Evolutionary conservation across 1,140 invertebrate species (phyloP), one percentile per base, ranked within the genome.

Genomic region (Drosophila pseudoananassae): DNA sequence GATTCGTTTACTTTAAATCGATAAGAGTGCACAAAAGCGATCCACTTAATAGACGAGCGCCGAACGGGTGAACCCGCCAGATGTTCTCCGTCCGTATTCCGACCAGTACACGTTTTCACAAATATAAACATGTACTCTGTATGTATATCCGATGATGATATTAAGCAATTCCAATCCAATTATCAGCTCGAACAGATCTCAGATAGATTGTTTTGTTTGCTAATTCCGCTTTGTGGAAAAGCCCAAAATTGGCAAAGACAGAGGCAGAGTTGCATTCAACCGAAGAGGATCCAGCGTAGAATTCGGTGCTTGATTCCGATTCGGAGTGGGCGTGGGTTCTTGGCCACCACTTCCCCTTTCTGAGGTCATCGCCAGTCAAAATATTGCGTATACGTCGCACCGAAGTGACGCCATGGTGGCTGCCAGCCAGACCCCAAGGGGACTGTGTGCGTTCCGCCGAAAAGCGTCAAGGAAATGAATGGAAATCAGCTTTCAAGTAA

Each of bases 371-470:
- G 10, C 6, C 61, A 69, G 64, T 77, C 71, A 59, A 63, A 82
- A 83, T 78, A 78, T 87, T 87, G 83, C 83, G 82, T 87, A 87
- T 87, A 72, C 82, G 82, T 75, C 60, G 46, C 54, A 64, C 68
- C 70, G 54, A 55, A 55, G 58, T 76, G 78, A 73, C 76, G 76
- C 79, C 72, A 69, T 69, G 63, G 54, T 70, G 78, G 73, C 78
- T 85, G 66, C 38, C 75, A 36, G 45, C 6, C 31, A 55, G 45
- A 15, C 38, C 27, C 15, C 20, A 49, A 20, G 20, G 20, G 20
- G 20, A 20, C 20, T 20, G 20, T 20, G 20, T 20, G 20, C 20
- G 20, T 20, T 20, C 20, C 20, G 20, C 20, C 20, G 20, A 75
- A 54, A 72, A 14, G 36, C 63, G 55, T 33, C 72, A 75, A 75